Conservation (phyloP, 2,888 invertebrate species). For the Pyralis farinalis region DNA sequence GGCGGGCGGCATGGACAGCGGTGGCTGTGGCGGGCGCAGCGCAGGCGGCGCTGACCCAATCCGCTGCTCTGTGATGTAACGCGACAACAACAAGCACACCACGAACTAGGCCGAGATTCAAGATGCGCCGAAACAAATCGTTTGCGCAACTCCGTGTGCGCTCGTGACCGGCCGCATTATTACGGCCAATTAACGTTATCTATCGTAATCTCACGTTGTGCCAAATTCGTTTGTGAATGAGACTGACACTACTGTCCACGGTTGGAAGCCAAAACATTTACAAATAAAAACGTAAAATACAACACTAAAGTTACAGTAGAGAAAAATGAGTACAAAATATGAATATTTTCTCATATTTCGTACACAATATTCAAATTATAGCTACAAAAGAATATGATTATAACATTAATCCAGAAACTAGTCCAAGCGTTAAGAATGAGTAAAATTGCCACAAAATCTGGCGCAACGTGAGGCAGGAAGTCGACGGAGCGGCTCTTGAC, state of each 20-base stretch:
- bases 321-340: not conserved
- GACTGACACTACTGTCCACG: not conserved
- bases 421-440: constrained; percentile 25
- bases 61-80: constrained; percentile 53
- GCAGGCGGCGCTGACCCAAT: constrained; percentile 60
- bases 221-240: constrained; percentile 3
- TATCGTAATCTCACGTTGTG: not conserved
- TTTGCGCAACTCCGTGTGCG: constrained; percentile 44
- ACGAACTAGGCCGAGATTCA: constrained; percentile 61
- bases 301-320: not conserved
- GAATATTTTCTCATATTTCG: not conserved
- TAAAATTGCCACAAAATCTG: constrained; percentile 22
- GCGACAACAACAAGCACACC: constrained; percentile 29
- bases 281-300: not conserved
- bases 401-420: constrained; percentile 7
- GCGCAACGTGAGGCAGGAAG: constrained; percentile 29
- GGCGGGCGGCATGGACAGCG: constrained; percentile 49
- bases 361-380: not conserved
- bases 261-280: no score
- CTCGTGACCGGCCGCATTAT: constrained; percentile 14
- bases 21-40: no score
- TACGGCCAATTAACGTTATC: constrained; percentile 17
- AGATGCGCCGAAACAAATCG: constrained; percentile 63
- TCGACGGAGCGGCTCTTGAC: constrained; percentile 21
- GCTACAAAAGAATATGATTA: constrained; percentile 1